Evolutionary conservation across 2,797 vertebrate genomes (phyloP).

Genomic region (Hydrocynus forskahlii): DNA sequence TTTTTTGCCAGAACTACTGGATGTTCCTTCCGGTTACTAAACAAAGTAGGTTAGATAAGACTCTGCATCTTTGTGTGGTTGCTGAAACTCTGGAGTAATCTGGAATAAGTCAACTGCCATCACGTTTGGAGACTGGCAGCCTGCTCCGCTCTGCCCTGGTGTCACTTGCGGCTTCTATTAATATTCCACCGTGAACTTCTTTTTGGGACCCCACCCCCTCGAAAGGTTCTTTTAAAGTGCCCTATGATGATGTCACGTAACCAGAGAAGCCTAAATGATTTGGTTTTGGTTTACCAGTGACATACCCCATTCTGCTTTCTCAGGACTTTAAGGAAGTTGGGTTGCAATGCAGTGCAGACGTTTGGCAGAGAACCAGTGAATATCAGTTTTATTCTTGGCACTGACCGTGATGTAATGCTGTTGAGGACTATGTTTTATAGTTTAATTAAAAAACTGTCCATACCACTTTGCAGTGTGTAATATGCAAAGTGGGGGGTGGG

Average conservation of each 20-base stretch:
- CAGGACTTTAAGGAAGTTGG: conserved; percentile 35
- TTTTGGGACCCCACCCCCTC: conserved; percentile 57
- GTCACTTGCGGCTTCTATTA: conserved; percentile 70
- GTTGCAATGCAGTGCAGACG: conserved; percentile 46
- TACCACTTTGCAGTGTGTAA: too few species aligned
- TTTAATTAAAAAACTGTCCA: neutral
- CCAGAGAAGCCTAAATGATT: conserved; percentile 49
- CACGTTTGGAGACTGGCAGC: conserved; percentile 48
- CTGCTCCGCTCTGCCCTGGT: conserved; percentile 63
- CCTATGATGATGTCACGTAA: conserved; percentile 58
- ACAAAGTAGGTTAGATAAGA: too few species aligned
- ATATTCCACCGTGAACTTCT: conserved; percentile 68
- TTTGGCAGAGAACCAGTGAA: conserved; percentile 9
- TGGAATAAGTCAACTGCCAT: conserved; percentile 25
- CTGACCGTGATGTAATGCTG: neutral
- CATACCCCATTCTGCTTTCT: conserved; percentile 46
- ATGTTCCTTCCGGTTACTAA: too few species aligned
- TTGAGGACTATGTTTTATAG: neutral
- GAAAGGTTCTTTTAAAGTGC: conserved; percentile 63
- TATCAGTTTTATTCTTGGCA: conserved; percentile 28
- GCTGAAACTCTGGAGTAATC: conserved; percentile 30
- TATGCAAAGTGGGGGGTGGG: too few species aligned
- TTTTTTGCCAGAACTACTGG: too few species aligned
- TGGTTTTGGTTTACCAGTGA: conserved; percentile 58
- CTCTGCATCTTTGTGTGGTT: neutral